phyloP scores from a whole-genome alignment of 2,888 invertebrate species.

The Furcula furcula region DNA sequence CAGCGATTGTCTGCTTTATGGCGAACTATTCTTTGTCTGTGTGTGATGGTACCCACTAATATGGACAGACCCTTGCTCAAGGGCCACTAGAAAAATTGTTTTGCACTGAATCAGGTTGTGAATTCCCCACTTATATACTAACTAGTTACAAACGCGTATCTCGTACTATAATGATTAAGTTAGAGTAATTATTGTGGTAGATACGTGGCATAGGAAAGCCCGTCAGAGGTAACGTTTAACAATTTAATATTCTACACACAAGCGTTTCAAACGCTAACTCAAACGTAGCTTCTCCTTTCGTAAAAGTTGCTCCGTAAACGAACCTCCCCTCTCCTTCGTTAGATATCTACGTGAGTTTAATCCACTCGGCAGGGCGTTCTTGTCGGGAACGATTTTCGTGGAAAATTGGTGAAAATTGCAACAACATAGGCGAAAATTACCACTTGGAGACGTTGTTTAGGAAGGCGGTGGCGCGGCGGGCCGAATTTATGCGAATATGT shows the following conservation, averaged over 20 bases:
- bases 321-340: slow-evolving; percentile 76
- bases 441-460: slow-evolving; percentile 72
- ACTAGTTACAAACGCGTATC: slow-evolving; percentile 44
- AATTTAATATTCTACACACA: slow-evolving; percentile 80
- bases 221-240: slow-evolving; percentile 77
- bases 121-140: too few relatives aligned
- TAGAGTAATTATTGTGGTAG: slow-evolving; percentile 69
- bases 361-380: slow-evolving; percentile 62
- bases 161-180: slow-evolving; percentile 62
- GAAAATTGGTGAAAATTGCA: slow-evolving; percentile 79
- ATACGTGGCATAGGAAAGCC: slow-evolving; percentile 57
- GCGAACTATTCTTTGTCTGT: too few relatives aligned
- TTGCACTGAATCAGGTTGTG: too few relatives aligned
- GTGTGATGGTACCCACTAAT: too few relatives aligned
- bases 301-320: slow-evolving; percentile 76
- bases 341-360: slow-evolving; percentile 81
- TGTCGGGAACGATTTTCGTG: slow-evolving; percentile 62
- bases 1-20: too few relatives aligned
- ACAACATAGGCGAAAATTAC: slow-evolving; percentile 77
- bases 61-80: too few relatives aligned
- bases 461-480: slow-evolving; percentile 35
- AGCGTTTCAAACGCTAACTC: slow-evolving; percentile 76
- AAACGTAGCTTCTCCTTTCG: slow-evolving; percentile 73
- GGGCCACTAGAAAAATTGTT: too few relatives aligned
- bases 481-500: slow-evolving; percentile 64